Percentiles rank a stretch among this genome's conserved stretches.
Evolutionary conservation across 2,113 vertebrate species (phyloP).

Genomic region (Coptodon bakossiorum): DNA sequence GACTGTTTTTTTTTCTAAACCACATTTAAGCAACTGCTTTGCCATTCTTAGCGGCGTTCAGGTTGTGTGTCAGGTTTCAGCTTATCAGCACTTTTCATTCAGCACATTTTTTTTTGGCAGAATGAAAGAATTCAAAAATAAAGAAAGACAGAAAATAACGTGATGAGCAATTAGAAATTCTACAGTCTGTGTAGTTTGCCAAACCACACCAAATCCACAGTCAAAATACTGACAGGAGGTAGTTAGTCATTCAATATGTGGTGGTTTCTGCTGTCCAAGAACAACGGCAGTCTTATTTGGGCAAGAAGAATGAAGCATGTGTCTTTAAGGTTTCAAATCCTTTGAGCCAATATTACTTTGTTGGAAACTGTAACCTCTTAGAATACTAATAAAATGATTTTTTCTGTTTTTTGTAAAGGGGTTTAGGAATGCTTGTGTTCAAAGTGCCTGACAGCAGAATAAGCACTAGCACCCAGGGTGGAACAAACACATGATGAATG

Average conservation of each 20-base stretch:
- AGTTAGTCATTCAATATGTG: neutral
- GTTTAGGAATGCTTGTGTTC: neutral
- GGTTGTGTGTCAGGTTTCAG: neutral
- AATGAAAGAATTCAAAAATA: neutral
- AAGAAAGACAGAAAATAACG: neutral
- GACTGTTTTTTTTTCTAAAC: neutral
- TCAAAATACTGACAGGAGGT: neutral
- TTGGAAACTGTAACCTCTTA: neutral
- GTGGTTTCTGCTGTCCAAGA: neutral
- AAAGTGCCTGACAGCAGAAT: neutral
- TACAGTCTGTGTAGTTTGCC: neutral
- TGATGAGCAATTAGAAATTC: neutral
- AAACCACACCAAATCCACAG: neutral
- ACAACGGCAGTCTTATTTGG: neutral
- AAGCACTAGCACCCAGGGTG: neutral
- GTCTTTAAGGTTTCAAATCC: neutral
- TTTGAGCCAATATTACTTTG: neutral
- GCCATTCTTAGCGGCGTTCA: neutral
- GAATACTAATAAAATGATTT: neutral
- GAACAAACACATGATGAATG: neutral
- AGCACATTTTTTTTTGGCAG: neutral
- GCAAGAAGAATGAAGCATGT: neutral
- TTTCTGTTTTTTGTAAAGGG: neutral
- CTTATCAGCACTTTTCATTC: neutral
- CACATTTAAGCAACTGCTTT: neutral